These are phyloP conservation scores for Cotesia congregata DNA, from an alignment of 2,888 invertebrate genomes.

Conservation along the genomic window DNA sequence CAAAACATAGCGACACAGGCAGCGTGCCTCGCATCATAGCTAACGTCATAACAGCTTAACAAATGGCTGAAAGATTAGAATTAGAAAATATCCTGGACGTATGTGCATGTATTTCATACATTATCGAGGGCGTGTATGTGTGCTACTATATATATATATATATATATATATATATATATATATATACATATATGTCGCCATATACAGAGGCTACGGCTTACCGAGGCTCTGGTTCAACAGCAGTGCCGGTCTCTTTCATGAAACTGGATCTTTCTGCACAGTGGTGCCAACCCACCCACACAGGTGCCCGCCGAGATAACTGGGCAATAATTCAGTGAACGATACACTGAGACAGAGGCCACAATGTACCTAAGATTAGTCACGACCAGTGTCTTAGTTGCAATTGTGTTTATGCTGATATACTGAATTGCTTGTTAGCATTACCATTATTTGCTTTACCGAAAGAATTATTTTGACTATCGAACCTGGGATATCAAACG, in stretches of 20 bases:
- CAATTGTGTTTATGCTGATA: conserved; percentile 17
- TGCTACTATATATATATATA: not conserved
- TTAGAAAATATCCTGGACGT: conserved; percentile 54
- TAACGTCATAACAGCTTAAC: conserved; percentile 64
- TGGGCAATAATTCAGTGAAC: conserved; percentile 66
- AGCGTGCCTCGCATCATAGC: conserved; percentile 44
- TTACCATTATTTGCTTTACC: not conserved
- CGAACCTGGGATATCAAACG: too few species aligned
- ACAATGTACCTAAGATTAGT: conserved; percentile 57
- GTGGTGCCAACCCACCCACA: conserved; percentile 54
- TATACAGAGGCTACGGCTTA: not conserved
- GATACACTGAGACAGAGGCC: conserved; percentile 51
- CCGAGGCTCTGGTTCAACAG: conserved; percentile 39
- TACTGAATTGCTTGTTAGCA: not conserved
- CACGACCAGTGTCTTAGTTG: conserved; percentile 49
- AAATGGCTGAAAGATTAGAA: conserved; percentile 69
- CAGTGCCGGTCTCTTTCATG: conserved; percentile 65
- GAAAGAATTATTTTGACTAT: too few species aligned
- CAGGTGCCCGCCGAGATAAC: conserved; percentile 61
- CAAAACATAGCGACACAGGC: conserved; percentile 59
- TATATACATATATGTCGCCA: not conserved
- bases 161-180: not conserved
- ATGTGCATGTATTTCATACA: conserved; percentile 35
- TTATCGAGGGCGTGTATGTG: conserved; percentile 14
- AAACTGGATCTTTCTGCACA: conserved; percentile 64